Evolutionary conservation across 2,888 invertebrate species (phyloP), one percentile per base, ranked within the genome.

Genomic region (Clepsis dumicolana): DNA sequence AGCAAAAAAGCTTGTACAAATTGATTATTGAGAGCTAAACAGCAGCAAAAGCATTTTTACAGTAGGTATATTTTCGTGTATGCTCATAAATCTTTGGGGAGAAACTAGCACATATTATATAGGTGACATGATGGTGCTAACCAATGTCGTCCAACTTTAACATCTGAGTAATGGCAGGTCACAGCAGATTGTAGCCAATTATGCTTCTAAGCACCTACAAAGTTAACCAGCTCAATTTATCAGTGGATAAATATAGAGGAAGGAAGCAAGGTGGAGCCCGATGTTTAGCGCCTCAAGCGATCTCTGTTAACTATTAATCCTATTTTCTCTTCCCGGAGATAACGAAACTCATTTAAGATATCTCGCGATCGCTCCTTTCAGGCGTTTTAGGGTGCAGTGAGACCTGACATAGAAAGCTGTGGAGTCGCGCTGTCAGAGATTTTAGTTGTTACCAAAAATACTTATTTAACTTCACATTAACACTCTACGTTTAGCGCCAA

Each of bases 261-360:
- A 59, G 60, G 54, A 62, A 70, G 65, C 64, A 62, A 69, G 48
- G 57, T 74, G 74, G 70, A 75, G 75, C 74, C 77, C 74, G 75
- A 83, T 85, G 80, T 84, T 88, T 86, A 86, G 81, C 85, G 85
- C 83, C 83, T 82, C 79, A 76, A 80, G 82, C 82, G 83, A 84
- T 83, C 84, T 82, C 87, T 86, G 88, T 89, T 92, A 90, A 91
- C 92, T 93, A 91, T 90, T 91, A 90, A 92, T 90, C 85, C 90
- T 85, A 88, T 93, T 92, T 91, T 91, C 91, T 90, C 89, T 90
- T 83, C 85, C 84, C 79, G 74, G 79, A 92, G 93, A 93, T 93
- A 93, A 93, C 90, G 90, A 92, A 93, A 93, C 93, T 91, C 92
- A 91, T 93, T 93, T 90, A 90, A 89, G 92, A 93, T 93, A 93